Evolutionary conservation across 2,888 invertebrate species (phyloP).

Genomic region (Idaea straminata): DNA sequence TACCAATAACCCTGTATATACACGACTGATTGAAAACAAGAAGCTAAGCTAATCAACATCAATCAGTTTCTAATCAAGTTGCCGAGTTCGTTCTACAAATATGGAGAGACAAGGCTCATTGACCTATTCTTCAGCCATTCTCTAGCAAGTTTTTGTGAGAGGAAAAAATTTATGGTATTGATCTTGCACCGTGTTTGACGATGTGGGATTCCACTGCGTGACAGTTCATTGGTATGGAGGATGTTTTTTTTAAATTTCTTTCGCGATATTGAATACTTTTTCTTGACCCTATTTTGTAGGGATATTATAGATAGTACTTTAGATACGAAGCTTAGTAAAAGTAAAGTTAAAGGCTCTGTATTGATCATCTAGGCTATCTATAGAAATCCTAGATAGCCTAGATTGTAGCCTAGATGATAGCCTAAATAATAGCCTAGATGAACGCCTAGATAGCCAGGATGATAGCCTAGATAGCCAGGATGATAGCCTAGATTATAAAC

Average conservation of each 20-base stretch:
- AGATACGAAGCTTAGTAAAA: background rate
- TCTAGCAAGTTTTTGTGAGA: background rate
- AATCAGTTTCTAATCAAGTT: slow-evolving; percentile 27
- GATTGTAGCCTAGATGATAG: too few relatives aligned
- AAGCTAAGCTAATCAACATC: slow-evolving; percentile 20
- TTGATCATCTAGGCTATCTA: too few relatives aligned
- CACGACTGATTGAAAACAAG: slow-evolving; percentile 25
- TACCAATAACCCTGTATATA: too few relatives aligned
- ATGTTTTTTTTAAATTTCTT: background rate
- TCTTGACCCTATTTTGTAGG: background rate
- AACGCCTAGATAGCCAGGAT: too few relatives aligned
- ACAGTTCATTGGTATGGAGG: background rate
- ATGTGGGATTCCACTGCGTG: background rate
- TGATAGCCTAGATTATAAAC: too few relatives aligned
- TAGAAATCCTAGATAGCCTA: too few relatives aligned
- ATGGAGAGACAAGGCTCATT: slow-evolving; percentile 17
- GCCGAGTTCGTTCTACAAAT: slow-evolving; percentile 16
- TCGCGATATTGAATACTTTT: background rate
- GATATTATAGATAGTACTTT: background rate
- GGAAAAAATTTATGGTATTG: background rate
- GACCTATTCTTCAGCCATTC: slow-evolving; percentile 18
- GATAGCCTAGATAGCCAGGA: too few relatives aligned
- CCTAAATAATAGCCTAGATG: too few relatives aligned
- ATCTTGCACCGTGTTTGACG: background rate
- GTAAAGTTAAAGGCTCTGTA: too few relatives aligned